Evolutionary conservation across 2,113 vertebrate species (phyloP).

Genomic region (Orycteropus afer): DNA sequence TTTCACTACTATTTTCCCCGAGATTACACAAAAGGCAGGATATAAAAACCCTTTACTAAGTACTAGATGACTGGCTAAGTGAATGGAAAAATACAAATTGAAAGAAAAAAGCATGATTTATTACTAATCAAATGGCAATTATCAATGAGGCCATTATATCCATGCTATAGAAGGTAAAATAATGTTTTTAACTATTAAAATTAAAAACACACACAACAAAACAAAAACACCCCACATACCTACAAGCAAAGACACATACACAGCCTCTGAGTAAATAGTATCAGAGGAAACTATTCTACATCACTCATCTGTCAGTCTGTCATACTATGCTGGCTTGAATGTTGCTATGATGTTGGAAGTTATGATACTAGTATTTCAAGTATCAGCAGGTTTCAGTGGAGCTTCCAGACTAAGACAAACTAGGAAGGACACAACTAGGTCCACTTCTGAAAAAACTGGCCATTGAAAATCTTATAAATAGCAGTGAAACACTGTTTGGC

Average conservation of each 20-base stretch:
- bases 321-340: too few species aligned
- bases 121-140: background rate
- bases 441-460: too few species aligned
- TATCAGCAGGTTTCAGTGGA: too few species aligned
- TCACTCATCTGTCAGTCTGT: too few species aligned
- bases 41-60: background rate
- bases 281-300: background rate
- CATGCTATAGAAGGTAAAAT: conserved; percentile 23
- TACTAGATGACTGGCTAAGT: background rate
- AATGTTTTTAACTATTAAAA: conserved; percentile 30
- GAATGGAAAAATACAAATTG: background rate
- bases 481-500: too few species aligned
- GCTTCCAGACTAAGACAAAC: too few species aligned
- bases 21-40: background rate
- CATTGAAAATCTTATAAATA: too few species aligned
- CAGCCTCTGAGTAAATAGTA: background rate
- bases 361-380: too few species aligned
- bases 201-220: background rate
- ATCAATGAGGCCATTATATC: conserved; percentile 14
- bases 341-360: too few species aligned
- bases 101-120: background rate
- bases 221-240: too few species aligned
- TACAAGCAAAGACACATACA: too few species aligned
- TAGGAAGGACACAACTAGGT: too few species aligned
- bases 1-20: background rate